phyloP scores from a whole-genome alignment of 2,888 invertebrate species.

The Polydrusus cervinus region DNA sequence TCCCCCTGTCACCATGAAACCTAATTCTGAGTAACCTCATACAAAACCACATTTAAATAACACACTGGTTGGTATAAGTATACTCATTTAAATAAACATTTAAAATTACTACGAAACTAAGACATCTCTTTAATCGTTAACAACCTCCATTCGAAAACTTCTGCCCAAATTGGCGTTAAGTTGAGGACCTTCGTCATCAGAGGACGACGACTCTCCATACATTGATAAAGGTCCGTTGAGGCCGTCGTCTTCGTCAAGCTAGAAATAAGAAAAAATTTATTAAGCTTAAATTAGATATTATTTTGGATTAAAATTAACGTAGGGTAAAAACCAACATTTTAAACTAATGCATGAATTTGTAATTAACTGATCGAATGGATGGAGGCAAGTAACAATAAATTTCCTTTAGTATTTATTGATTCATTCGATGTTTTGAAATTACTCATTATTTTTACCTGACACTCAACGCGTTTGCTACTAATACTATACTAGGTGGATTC shows the following conservation, averaged over 20 bases:
- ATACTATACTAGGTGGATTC: too few species aligned
- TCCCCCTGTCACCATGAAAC: conserved; percentile 31
- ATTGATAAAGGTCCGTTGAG: conserved; percentile 61
- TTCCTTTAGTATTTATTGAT: too few species aligned
- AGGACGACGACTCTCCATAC: conserved; percentile 66
- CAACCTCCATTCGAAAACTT: conserved; percentile 69
- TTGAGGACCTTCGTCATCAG: conserved; percentile 64
- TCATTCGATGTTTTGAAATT: too few species aligned
- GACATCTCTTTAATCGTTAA: conserved; percentile 66
- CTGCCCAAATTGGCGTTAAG: conserved; percentile 63
- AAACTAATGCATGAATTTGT: too few species aligned
- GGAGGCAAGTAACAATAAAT: too few species aligned
- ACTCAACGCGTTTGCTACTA: too few species aligned
- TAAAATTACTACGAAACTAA: conserved; percentile 47
- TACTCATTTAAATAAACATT: conserved; percentile 15
- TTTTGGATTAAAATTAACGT: too few species aligned
- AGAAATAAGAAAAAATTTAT: conserved; percentile 48
- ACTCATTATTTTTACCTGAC: too few species aligned
- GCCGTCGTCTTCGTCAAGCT: conserved; percentile 62
- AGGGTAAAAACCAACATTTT: too few species aligned
- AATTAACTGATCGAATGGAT: too few species aligned
- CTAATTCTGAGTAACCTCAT: not conserved
- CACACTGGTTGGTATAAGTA: not conserved
- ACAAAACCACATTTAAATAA: conserved; percentile 20
- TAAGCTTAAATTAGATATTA: conserved; percentile 13